Base-by-base conservation (phyloP, 2,113 vertebrate species). In the Callospermophilus lateralis region DNA sequence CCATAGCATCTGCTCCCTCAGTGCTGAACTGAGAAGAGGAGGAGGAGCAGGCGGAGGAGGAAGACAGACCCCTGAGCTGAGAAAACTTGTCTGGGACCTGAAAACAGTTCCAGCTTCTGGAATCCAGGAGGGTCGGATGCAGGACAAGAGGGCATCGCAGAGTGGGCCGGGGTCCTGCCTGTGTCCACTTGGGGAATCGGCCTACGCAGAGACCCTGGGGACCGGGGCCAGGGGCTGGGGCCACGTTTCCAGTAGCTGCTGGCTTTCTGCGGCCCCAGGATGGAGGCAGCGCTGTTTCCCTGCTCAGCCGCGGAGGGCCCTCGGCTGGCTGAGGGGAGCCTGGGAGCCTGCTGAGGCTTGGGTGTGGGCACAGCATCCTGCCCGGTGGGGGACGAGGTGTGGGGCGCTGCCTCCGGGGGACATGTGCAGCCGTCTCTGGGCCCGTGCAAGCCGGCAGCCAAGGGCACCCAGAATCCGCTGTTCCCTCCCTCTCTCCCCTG, bases 391-490 rank as follows among this genome's bases (percentile, higher is more conserved):
- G 45, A 45, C 45, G 8, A 1, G 45, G 45, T 8, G n/a, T 45
- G 20, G 45, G 53, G 4, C 30, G 28, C 17, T 3, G n/a, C 19
- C n/a, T n/a, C n/a, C 39, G 28, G 73, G 55, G 37, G 4, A 45
- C n/a, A 1, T 6, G 0, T 0, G 24, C 78, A 3, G 32, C 6
- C 13, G 4, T 28, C 19, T 26, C 24, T 2, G 1, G 24, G 6
- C 30, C 77, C 22, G 6, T 19, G 34, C 34, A 28, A 39, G 16
- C 19, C 30, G 1, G 73, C 53, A 12, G 70, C 77, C 37, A 39
- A 80, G 22, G 37, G 32, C 39, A 39, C 42, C 13, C 26, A 22
- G 6, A 58, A 58, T 34, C 10, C 55, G 80, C 30, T 34, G 63
- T 20, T 51, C 26, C 20, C 19, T 48, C 74, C 6, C 13, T 63